phyloP scores from a whole-genome alignment of 1,140 invertebrate genomes.

The Temnothorax longispinosus region DNA sequence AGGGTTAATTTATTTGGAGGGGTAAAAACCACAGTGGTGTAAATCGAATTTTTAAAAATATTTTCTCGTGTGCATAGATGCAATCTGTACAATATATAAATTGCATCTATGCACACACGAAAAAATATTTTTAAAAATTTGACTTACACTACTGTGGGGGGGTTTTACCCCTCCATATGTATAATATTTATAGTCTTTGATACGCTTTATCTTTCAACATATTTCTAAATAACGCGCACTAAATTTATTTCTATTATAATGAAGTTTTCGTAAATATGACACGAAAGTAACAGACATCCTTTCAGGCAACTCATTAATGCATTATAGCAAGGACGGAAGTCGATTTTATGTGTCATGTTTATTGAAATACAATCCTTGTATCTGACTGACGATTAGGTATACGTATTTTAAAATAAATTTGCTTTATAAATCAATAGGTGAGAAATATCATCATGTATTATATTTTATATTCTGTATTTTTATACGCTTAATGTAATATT shows the following conservation, averaged over 20 bases:
- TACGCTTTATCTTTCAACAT: background rate
- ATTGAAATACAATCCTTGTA: conserved; percentile 41
- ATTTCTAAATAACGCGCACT: background rate
- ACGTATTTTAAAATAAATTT: background rate
- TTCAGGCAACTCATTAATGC: conserved; percentile 18
- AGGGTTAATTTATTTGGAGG: too few relatives aligned
- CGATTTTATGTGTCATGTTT: conserved; percentile 57
- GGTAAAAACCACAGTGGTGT: too few relatives aligned
- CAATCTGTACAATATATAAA: too few relatives aligned
- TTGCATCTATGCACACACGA: too few relatives aligned
- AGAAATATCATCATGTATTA: background rate
- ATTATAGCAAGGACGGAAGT: background rate
- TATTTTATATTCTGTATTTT: background rate
- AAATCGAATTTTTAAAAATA: too few relatives aligned
- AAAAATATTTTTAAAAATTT: too few relatives aligned
- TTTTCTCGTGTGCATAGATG: too few relatives aligned
- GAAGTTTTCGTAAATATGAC: background rate
- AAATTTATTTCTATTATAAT: conserved; percentile 16
- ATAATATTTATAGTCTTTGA: background rate
- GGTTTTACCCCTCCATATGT: too few relatives aligned
- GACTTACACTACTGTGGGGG: too few relatives aligned
- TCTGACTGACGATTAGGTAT: background rate
- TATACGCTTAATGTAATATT: background rate
- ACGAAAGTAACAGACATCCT: background rate
- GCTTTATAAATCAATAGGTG: background rate